These are phyloP conservation scores for Lophotis ruficrista DNA, from an alignment of 2,113 vertebrate genomes.

Conservation along the genomic window DNA sequence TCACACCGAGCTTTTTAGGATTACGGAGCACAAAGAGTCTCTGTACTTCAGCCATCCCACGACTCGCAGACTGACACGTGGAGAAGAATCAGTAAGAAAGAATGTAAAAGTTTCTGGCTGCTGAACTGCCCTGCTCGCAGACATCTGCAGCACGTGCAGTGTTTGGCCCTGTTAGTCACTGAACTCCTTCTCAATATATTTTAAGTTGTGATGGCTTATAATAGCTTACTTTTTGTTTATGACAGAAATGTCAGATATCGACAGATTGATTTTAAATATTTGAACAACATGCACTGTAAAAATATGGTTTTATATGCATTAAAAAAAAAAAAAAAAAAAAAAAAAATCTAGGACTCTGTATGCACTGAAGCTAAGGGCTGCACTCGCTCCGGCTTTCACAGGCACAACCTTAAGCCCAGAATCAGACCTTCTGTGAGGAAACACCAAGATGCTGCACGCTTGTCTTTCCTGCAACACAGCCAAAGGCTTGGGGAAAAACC, in stretches of 20 bases:
- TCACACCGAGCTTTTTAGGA: neutral
- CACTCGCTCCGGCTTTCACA: neutral
- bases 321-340: neutral
- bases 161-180: neutral
- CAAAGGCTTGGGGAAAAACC: neutral
- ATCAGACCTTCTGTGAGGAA: neutral
- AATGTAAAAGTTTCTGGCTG: neutral
- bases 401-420: neutral
- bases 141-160: neutral
- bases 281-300: neutral
- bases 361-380: neutral
- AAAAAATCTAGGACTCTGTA: neutral
- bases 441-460: fast-evolving
- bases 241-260: neutral
- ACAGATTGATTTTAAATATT: neutral
- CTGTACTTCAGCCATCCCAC: neutral
- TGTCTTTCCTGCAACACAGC: neutral
- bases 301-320: neutral
- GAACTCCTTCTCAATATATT: neutral
- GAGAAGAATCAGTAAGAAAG: neutral
- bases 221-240: neutral
- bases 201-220: neutral
- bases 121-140: neutral
- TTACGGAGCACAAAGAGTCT: neutral
- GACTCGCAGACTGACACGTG: neutral